A percentile compares a stretch with the other conserved stretches of the same genome.
phyloP scores from a whole-genome alignment of 2,113 vertebrate genomes.

The Colistium nudipinnis region DNA sequence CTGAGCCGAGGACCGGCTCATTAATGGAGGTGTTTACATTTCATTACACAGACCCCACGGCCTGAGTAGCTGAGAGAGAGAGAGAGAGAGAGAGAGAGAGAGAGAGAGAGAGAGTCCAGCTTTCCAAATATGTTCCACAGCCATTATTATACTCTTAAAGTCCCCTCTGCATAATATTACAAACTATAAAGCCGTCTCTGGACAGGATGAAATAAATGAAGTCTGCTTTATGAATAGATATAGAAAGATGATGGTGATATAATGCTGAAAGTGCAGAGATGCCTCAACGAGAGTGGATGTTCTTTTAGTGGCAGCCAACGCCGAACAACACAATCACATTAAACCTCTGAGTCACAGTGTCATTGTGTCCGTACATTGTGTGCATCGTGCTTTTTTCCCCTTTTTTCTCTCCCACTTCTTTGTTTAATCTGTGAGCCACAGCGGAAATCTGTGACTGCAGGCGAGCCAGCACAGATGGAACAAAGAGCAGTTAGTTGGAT shows the following conservation, averaged over 20 bases:
- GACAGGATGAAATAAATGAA: not conserved
- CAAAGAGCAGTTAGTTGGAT: conserved; percentile 14
- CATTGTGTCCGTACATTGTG: not conserved
- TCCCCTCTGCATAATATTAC: not conserved
- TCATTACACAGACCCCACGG: conserved; percentile 54
- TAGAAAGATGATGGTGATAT: not conserved
- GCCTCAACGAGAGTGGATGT: conserved; percentile 1
- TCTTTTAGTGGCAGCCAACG: conserved; percentile 23
- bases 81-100: not conserved
- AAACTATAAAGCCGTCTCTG: not conserved
- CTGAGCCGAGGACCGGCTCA: conserved; percentile 48
- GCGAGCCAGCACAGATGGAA: not conserved
- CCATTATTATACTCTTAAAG: conserved; percentile 14
- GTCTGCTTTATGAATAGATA: conserved; percentile 3
- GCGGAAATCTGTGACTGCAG: not conserved
- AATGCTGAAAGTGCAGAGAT: not conserved
- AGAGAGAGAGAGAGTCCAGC: too few species aligned
- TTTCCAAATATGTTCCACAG: conserved; percentile 20
- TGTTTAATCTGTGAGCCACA: not conserved
- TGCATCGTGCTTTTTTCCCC: not conserved
- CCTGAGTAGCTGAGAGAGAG: conserved; percentile 19
- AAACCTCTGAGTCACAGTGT: conserved; percentile 25
- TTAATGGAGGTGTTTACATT: conserved; percentile 71
- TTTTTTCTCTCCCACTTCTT: not conserved
- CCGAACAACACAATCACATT: conserved; percentile 20